These are phyloP conservation scores for Palaemon carinicauda DNA, from an alignment of 1,140 invertebrate species.

Conservation along the genomic window DNA sequence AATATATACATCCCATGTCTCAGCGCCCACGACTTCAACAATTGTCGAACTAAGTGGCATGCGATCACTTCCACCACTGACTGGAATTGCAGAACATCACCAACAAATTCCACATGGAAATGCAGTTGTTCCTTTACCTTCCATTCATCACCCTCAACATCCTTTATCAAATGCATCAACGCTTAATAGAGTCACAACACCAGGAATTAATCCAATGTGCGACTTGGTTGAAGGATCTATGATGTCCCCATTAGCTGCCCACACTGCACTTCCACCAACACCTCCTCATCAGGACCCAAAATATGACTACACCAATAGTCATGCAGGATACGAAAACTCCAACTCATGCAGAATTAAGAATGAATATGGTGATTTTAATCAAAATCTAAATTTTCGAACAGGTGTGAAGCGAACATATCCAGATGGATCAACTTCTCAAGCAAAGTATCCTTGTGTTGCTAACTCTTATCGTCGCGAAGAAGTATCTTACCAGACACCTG, in stretches of 20 bases:
- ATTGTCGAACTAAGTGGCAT: background rate
- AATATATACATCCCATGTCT: background rate
- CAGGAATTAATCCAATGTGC: background rate
- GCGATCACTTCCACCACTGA: background rate
- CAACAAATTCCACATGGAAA: background rate
- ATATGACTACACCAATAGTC: background rate
- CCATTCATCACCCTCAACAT: background rate
- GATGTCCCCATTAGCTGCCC: background rate
- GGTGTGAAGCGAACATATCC: slow-evolving; percentile 26
- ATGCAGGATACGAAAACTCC: background rate
- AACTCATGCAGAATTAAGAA: background rate
- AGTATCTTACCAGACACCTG: background rate
- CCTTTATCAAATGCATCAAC: too few species aligned
- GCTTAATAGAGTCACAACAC: background rate
- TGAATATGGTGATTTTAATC: background rate
- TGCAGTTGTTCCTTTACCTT: background rate
- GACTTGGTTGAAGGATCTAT: background rate
- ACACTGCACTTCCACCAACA: background rate
- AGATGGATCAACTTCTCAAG: background rate
- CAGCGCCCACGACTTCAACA: background rate
- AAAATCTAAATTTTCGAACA: background rate
- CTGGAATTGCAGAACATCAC: background rate
- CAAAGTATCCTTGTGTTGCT: slow-evolving; percentile 24
- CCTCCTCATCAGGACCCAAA: slow-evolving; percentile 22
- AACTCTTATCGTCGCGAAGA: slow-evolving; percentile 14